Evolutionary conservation across 2,888 invertebrate genomes (phyloP), one percentile per base, ranked within the genome.

Genomic region (Eledona agricola): DNA sequence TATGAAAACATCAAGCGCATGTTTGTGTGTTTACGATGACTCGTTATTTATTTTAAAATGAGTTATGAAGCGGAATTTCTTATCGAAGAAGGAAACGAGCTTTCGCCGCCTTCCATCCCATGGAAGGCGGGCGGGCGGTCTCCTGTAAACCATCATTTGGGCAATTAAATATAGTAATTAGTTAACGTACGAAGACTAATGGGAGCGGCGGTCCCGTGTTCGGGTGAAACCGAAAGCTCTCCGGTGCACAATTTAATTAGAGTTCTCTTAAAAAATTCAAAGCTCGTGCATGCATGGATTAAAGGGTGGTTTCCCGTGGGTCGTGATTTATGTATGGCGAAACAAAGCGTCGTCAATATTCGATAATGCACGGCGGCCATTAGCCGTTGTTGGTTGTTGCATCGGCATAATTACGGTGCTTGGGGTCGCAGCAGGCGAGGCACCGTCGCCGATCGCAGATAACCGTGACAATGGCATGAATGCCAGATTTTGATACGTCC

Each of bases 311-410:
- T 45, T 45, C 42, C 43, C 29, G 45, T 45, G 34, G 45, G 32
- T 45, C 34, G 34, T 45, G 34, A 45, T 45, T 45, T 34, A 45
- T 45, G 45, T 26, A 34, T 45, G 23, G 25, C 23, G 45, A 45
- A 45, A 45, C 45, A 45, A 45, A 45, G 34, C 45, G 26, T 45
- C 45, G 45, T 45, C 45, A 45, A 45, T 45, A 45, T 45, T 45
- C 45, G 45, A 45, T 45, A 45, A 45, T 45, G 34, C 45, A 45
- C 32, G 32, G 23, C 45, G 32, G 16, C 45, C 32, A 34, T 45
- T 34, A 34, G 32, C 45, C 12, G 25, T 45, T 45, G n/a, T 4
- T n/a, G 4, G 20, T 19, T 19, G 34, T 43, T 32, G 45, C 34
- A 45, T 45, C 45, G 45, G 45, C 17, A 45, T 45, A 32, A 45